Base-by-base conservation (phyloP, 2,888 invertebrate genomes). In the Ophraella communa region DNA sequence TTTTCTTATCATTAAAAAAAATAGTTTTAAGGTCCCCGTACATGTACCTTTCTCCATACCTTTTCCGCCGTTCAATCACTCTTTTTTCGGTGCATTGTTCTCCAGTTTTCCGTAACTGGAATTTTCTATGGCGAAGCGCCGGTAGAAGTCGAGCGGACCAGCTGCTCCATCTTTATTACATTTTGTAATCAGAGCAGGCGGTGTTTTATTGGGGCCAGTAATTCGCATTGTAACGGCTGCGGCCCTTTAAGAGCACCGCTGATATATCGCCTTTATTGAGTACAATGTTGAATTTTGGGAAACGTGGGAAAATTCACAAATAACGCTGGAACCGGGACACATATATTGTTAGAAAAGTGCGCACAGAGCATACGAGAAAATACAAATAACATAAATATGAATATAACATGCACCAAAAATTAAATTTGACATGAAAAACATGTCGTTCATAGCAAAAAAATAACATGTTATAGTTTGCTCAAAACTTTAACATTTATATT, bases 261-360 rank as follows among this genome's bases (percentile, higher is more conserved):
- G 78, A 79, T 78, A 77, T 78, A 79, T 78, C 71, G 75, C 75
- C 73, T 77, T 78, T 79, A 79, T 78, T 77, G 78, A 78, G 76
- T 77, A 77, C 78, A 77, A 76, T 78, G 79, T 78, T 44, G 54
- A 54, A 54, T 64, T 64, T 55, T 58, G 10, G 35, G 27, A 18
- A 51, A 64, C 59, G 64, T 54, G 64, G 59, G 47, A 59, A 64
- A 54, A 60, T 52, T 53, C 17, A 35, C n/a, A 57, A 57, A 47
- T 49, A 44, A 49, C 30, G 30, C 21, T 45, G 30, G 27, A 56
- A 45, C 45, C 45, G 39, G 17, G 7, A 39, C 14, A 39, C 39
- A 39, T 39, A 39, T 7, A 1, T 39, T 39, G 1, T 5, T n/a
- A 39, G 2, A 1, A 7, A 14, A 14, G 4, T 14, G 39, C 7